These are phyloP conservation scores for Sphaeridia pumilis DNA, from an alignment of 2,888 invertebrate species.

Conservation along the genomic window DNA sequence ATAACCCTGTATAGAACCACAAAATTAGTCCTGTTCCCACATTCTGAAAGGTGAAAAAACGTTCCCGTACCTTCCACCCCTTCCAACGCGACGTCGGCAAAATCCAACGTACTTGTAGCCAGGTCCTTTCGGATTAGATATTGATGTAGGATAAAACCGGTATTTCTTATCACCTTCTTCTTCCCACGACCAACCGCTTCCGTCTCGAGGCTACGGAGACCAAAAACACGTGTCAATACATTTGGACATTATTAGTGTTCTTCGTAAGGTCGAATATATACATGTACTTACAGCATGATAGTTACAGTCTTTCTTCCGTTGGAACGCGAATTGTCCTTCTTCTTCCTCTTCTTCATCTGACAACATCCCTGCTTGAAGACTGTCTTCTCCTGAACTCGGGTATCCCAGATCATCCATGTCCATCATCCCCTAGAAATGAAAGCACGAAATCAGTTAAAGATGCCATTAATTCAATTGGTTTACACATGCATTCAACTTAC, in stretches of 20 bases:
- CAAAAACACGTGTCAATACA: too few species aligned
- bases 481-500: too few species aligned
- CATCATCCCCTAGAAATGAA: conserved; percentile 2
- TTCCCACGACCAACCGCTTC: conserved; percentile 59
- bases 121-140: conserved; percentile 51
- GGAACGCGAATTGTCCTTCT: conserved; percentile 82
- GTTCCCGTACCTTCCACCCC: conserved; percentile 70
- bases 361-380: conserved; percentile 33
- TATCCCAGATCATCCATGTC: conserved; percentile 38
- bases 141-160: conserved; percentile 73
- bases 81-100: conserved; percentile 67
- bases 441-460: too few species aligned
- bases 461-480: too few species aligned
- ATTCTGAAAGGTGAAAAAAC: background rate
- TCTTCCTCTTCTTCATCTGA: conserved; percentile 54
- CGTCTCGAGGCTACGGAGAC: conserved; percentile 35
- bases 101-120: conserved; percentile 65
- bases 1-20: conserved; percentile 19
- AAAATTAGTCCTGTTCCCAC: too few species aligned
- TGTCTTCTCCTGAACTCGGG: conserved; percentile 49
- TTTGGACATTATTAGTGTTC: too few species aligned
- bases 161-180: conserved; percentile 59
- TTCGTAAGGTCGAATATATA: background rate
- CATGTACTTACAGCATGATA: conserved; percentile 75
- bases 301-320: conserved; percentile 74